Conservation (phyloP, 2,113 vertebrate genomes). For the Python bivittatus region DNA sequence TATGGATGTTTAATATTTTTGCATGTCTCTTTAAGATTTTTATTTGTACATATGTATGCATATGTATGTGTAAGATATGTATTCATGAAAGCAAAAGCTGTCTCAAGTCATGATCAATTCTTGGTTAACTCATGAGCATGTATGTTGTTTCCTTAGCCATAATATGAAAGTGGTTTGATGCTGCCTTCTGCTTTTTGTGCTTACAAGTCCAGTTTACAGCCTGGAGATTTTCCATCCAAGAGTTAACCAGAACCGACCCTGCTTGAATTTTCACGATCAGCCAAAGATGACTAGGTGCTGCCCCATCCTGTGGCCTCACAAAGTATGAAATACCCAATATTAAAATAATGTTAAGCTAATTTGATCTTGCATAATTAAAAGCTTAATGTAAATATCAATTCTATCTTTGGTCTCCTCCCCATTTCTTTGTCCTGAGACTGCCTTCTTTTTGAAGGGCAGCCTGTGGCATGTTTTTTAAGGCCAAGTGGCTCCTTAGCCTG, state of each 20-base stretch:
- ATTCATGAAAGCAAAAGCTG: neutral
- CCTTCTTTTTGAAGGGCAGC: neutral
- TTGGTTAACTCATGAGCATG: neutral
- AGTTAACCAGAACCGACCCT: neutral
- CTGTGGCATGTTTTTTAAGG: neutral
- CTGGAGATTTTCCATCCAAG: neutral
- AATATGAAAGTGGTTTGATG: neutral
- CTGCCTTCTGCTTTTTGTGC: neutral
- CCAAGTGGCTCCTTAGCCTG: neutral
- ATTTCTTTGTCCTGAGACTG: neutral
- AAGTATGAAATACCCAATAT: neutral
- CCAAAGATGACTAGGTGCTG: neutral
- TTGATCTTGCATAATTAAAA: neutral
- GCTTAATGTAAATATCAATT: neutral
- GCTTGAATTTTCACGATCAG: neutral
- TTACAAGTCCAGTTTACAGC: neutral
- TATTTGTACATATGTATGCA: neutral
- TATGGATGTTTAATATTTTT: neutral
- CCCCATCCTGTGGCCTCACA: neutral
- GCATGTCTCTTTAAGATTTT: neutral
- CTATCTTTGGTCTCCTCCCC: neutral
- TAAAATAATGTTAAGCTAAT: neutral
- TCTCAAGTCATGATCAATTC: neutral
- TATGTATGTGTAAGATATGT: neutral
- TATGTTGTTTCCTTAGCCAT: neutral